Conservation (phyloP, 2,888 invertebrate genomes). For the Odontocerum albicorne region DNA sequence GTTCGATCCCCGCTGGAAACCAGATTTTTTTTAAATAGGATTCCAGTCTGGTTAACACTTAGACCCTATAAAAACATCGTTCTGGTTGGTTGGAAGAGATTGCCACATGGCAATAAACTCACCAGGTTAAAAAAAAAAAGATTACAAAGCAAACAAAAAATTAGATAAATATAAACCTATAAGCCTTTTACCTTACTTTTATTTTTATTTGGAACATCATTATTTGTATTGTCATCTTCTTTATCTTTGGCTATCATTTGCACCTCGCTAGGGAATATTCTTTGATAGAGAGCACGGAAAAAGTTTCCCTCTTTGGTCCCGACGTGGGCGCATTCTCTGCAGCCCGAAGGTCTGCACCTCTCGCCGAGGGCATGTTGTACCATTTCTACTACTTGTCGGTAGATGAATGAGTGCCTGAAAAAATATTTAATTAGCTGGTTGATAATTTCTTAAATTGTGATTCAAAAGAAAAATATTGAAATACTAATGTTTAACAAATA, state of each 20-base stretch:
- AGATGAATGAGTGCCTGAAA: conserved; percentile 34
- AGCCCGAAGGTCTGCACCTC: conserved; percentile 25
- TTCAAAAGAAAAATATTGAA: no score
- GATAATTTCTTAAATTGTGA: no score
- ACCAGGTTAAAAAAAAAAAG: no score
- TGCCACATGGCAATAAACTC: no score
- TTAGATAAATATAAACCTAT: no score
- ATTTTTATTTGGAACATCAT: background rate
- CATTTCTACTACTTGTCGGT: conserved; percentile 34
- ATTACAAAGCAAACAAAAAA: no score
- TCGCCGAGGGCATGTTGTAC: conserved; percentile 33
- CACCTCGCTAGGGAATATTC: background rate
- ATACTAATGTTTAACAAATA: no score
- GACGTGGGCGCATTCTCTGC: conserved; percentile 21
- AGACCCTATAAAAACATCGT: no score
- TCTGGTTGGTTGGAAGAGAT: no score
- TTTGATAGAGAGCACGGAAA: conserved; percentile 6
- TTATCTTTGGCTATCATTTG: background rate
- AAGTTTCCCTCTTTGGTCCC: conserved; percentile 1
- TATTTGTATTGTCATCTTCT: background rate
- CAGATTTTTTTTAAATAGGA: no score
- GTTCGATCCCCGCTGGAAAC: no score
- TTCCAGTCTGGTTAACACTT: no score
- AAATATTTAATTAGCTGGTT: background rate
- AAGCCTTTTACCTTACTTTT: background rate